Evolutionary conservation across 2,888 invertebrate genomes (phyloP), one percentile per base, ranked within the genome.

Genomic region (Aromia moschata): DNA sequence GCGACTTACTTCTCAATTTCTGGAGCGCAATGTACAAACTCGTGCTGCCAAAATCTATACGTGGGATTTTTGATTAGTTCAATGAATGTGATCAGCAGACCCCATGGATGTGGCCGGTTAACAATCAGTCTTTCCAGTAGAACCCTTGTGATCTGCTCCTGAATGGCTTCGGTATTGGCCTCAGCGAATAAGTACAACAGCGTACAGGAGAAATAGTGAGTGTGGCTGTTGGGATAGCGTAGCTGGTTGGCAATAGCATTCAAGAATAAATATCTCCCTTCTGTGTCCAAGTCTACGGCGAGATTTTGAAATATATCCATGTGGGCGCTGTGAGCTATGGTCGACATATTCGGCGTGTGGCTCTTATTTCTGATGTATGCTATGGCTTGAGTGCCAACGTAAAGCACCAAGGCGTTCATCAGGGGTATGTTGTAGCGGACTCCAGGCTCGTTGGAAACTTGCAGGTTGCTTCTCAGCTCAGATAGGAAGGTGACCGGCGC

Each of bases 251-350:
- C 98, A 69, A 99, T 96, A 1, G 98, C 97, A 80, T 99, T 99
- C 77, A 99, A 85, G 83, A 99, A 98, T 74, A 99, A 83, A 80
- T 99, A 99, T 43, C 96, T 89, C 80, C 98, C 99, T 84, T 99
- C 98, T 9, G 94, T 97, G 80, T 99, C 98, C 65, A 99, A 87
- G 81, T 98, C 97, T 0, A 98, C 98, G 0, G 97, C 97, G 70
- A 99, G 86, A 83, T 98, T 98, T 83, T 99, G 98, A 86, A 99
- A 99, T 70, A 99, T 98, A 80, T 99, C 99, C 98, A 99, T 99
- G 80, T 97, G 98, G 0, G 98, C 93, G 25, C 97, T 96, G 79
- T 98, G 98, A 1, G 96, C 94, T 65, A 99, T 98, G n/a, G 97
- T 98, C 40, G 94, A 90, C 90, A 97, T 96, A 77, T 92, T 97